Evolutionary conservation across 2,113 vertebrate species (phyloP), one percentile per base, ranked within the genome.

Genomic region (Protobothrops flavoviridis): DNA sequence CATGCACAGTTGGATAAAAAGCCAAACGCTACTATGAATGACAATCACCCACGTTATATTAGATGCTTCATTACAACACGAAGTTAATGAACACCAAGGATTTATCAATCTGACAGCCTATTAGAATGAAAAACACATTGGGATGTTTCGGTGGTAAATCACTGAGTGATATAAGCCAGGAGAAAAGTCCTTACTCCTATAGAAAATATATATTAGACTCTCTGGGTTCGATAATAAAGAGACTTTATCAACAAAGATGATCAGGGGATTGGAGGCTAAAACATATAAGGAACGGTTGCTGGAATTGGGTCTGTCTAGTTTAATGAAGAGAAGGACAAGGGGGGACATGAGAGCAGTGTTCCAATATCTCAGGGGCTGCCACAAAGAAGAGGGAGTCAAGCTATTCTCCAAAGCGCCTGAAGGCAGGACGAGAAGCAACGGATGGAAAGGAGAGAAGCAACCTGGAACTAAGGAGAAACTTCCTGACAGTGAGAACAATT

Each of bases 71-170:
- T 33, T 93, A 69, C 52, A 33, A 85, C 15, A 17, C 23, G 39
- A 88, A 74, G 89, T 91, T 93, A 93, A 93, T 87, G 85, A 87
- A 91, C 33, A 57, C 59, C 11, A 33, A 55, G 87, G 50, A 45
- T 89, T 92, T 91, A 93, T 93, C 85, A 74, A 56, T 91, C n/a
- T 91, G 93, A 56, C 50, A 56, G 8, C 26, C 50, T 33, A 55
- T 45, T 91, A 88, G 85, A 74, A 56, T 55, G 85, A 87, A 87
- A 88, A 24, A 87, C 33, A 74, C 52, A 88, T 24, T 88, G 69
- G 59, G 29, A 56, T 33, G 48, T 43, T 91, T 91, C 85, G 74
- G 15, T 48, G 87, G 33, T 33, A 90, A 39, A 90, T 20, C 23
- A 5, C 56, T 74, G 55, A 91, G 24, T 74, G 90, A 87, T 43